These are phyloP conservation scores for Anarhynchus alexandrinus DNA, from an alignment of 2,113 vertebrate species.

Conservation along the genomic window DNA sequence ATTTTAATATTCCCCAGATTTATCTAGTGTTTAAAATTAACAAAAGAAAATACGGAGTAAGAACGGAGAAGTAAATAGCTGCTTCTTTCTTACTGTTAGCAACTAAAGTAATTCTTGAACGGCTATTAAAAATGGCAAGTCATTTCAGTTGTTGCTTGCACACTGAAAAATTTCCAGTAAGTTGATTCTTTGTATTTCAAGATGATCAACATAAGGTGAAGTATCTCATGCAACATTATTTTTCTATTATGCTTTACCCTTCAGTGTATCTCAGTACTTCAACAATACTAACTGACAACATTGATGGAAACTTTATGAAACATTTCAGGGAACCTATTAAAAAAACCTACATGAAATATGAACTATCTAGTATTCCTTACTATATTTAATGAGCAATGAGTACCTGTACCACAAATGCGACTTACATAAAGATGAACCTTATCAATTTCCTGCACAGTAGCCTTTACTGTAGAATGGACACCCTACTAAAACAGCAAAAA, in stretches of 20 bases:
- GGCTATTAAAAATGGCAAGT: background rate
- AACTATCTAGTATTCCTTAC: background rate
- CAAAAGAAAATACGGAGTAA: background rate
- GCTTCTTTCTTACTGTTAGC: background rate
- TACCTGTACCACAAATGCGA: background rate
- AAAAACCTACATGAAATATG: background rate
- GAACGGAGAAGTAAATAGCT: background rate
- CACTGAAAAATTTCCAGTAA: background rate
- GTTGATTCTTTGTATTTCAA: background rate
- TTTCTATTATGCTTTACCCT: constrained; percentile 16
- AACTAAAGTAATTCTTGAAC: background rate
- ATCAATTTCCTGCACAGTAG: background rate
- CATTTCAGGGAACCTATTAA: constrained; percentile 1
- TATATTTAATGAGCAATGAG: background rate
- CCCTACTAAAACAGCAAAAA: background rate
- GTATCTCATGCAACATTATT: background rate
- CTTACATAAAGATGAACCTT: background rate
- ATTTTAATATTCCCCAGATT: background rate
- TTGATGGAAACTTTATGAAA: constrained; percentile 1
- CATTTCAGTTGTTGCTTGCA: background rate
- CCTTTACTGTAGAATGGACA: background rate
- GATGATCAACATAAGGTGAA: constrained; percentile 2
- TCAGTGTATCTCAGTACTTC: background rate
- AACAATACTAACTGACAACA: constrained; percentile 12
- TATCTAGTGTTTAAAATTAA: background rate